Evolutionary conservation across 2,797 vertebrate genomes (phyloP).

Genomic region (Chelmon rostratus): DNA sequence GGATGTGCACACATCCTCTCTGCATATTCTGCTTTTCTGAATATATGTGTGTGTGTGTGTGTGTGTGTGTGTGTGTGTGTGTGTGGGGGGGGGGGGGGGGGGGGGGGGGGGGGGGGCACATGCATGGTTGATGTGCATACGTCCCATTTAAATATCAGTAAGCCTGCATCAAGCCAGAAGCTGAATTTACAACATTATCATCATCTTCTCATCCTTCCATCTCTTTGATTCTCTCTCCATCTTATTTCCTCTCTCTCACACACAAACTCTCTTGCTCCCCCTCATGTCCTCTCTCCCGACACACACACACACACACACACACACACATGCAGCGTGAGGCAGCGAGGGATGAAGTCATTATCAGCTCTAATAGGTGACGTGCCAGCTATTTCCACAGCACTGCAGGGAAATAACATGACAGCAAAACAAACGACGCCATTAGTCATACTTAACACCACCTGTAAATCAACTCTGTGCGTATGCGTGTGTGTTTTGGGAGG

Average conservation of each 20-base stretch:
- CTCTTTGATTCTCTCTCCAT: not conserved
- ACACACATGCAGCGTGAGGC: conserved; percentile 27
- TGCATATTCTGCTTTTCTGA: too few relatives aligned
- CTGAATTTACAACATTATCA: too few relatives aligned
- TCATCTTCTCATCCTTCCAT: not conserved
- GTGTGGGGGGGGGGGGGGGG: too few relatives aligned
- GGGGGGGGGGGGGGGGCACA: too few relatives aligned
- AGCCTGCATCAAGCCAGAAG: too few relatives aligned
- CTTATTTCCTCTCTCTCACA: not conserved
- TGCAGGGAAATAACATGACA: conserved; percentile 77
- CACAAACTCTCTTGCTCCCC: conserved; percentile 42
- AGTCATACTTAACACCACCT: conserved; percentile 75
- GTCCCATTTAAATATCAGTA: too few relatives aligned
- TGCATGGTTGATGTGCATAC: too few relatives aligned
- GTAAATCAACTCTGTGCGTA: conserved; percentile 64
- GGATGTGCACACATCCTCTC: too few relatives aligned
- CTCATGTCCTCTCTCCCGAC: not conserved
- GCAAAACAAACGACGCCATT: conserved; percentile 77
- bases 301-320: conserved; percentile 39
- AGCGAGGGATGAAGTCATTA: conserved; percentile 76
- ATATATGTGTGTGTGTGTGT: too few relatives aligned
- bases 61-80: too few relatives aligned
- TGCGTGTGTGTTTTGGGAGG: not conserved
- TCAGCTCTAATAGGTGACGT: conserved; percentile 75
- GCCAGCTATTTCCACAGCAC: conserved; percentile 70